Evolutionary conservation across 2,888 invertebrate species (phyloP).

Genomic region (Lasius platythorax): DNA sequence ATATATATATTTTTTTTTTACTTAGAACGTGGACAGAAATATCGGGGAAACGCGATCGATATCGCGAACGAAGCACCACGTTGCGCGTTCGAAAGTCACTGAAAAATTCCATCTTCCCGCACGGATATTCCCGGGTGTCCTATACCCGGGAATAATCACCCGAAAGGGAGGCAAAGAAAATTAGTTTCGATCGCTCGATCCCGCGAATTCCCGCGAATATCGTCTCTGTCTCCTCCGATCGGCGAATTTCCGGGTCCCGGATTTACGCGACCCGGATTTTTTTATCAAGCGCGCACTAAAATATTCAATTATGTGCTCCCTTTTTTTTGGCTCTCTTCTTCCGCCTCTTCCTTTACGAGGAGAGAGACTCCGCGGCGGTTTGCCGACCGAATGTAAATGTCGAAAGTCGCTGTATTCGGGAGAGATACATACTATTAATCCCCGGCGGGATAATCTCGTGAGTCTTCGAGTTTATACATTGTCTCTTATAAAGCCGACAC

Average conservation of each 20-base stretch:
- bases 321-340: slow-evolving; percentile 26
- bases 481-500: background rate
- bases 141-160: slow-evolving; percentile 39
- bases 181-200: slow-evolving; percentile 57
- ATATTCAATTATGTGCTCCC: slow-evolving; percentile 63
- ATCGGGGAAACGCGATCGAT: slow-evolving; percentile 2
- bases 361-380: background rate
- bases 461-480: slow-evolving; percentile 29
- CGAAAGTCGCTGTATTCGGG: slow-evolving; percentile 20
- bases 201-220: slow-evolving; percentile 17
- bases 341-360: background rate
- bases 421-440: slow-evolving; percentile 13
- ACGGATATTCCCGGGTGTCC: slow-evolving; percentile 39
- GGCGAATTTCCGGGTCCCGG: slow-evolving; percentile 49
- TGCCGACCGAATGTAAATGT: slow-evolving; percentile 46
- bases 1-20: background rate
- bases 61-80: slow-evolving; percentile 25
- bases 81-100: slow-evolving; percentile 38
- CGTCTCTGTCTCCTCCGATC: slow-evolving; percentile 1
- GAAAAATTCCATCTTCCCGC: slow-evolving; percentile 52
- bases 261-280: slow-evolving; percentile 57
- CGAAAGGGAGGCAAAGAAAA: slow-evolving; percentile 41
- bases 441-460: background rate
- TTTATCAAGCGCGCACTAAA: slow-evolving; percentile 61
- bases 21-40: slow-evolving; percentile 1